Evolutionary conservation across 2,113 vertebrate species (phyloP), one percentile per base, ranked within the genome.

Genomic region (Octodon degus): DNA sequence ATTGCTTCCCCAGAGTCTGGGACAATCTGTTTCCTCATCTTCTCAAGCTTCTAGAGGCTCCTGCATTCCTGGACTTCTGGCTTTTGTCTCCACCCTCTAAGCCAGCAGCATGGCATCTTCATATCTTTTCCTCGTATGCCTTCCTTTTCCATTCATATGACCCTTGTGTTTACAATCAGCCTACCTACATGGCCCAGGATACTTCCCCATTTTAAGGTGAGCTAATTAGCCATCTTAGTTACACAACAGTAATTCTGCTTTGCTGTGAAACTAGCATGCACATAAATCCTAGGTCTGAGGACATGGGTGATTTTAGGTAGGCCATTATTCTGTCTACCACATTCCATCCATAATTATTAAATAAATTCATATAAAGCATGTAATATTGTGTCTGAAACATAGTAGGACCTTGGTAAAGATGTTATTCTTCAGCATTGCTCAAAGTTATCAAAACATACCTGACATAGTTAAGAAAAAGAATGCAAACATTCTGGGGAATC

Each of bases 371-470:
- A 68, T 76, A 22, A 97, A 76, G 34, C 79, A 3, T 47, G 79
- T 88, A 65, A 19, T 37, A 55, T 25, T 74, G 8, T 47, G 1
- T 3, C 74, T 85, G 32, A 24, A 20, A 87, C 37, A 37, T 50
- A 53, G 6, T 25, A 74, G 22, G 10, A 4, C 55, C 53, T 89
- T 91, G 85, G 40, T 40, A 86, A 76, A 92, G 34, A n/a, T 55
- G 30, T 25, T 74, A 68, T 55, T 80, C 67, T 94, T 70, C 17
- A 60, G 8, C 27, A 47, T 24, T 50, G n/a, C 53, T 2, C n/a
- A 40, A 81, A 96, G 7, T 74, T 83, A 47, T 91, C 17, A 55
- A 95, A 79, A 94, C 60, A 92, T 1, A 89, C n/a, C 82, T 89
- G 89, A 86, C 32, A 77, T 62, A 70, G 80, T 34, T 95, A 65